Evolutionary conservation across 1,140 invertebrate genomes (phyloP).

Genomic region (Platyscapa corneri): DNA sequence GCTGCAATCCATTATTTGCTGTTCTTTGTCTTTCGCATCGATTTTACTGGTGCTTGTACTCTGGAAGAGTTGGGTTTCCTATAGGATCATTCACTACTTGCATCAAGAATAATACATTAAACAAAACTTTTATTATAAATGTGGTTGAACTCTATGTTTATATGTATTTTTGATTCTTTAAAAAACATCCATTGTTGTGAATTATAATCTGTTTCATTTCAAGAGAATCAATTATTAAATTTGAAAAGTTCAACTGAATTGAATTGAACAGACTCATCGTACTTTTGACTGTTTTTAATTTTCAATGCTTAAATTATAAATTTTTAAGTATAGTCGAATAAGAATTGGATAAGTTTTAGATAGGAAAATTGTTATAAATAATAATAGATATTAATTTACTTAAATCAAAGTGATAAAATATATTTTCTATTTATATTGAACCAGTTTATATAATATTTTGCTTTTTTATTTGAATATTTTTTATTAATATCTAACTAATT

Average conservation of each 20-base stretch:
- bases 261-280: neutral
- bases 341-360: neutral
- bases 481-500: no score
- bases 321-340: neutral
- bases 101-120: conserved; percentile 21
- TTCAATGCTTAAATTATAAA: no score
- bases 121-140: conserved; percentile 41
- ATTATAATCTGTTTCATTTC: neutral
- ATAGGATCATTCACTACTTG: conserved; percentile 7
- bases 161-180: neutral
- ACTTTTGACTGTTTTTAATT: no score
- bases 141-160: neutral
- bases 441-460: no score
- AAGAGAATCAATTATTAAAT: conserved; percentile 15
- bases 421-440: no score
- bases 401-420: no score
- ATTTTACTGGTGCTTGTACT: conserved; percentile 10
- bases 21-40: conserved; percentile 41
- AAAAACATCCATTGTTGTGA: conserved; percentile 4
- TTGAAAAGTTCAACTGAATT: neutral
- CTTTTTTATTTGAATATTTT: no score
- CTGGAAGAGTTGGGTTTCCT: neutral
- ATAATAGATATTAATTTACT: no score
- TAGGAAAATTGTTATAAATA: no score
- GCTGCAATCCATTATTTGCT: conserved; percentile 40